phyloP scores from a whole-genome alignment of 2,113 vertebrate genomes.

The Cryptomyrus ogoouensis region DNA sequence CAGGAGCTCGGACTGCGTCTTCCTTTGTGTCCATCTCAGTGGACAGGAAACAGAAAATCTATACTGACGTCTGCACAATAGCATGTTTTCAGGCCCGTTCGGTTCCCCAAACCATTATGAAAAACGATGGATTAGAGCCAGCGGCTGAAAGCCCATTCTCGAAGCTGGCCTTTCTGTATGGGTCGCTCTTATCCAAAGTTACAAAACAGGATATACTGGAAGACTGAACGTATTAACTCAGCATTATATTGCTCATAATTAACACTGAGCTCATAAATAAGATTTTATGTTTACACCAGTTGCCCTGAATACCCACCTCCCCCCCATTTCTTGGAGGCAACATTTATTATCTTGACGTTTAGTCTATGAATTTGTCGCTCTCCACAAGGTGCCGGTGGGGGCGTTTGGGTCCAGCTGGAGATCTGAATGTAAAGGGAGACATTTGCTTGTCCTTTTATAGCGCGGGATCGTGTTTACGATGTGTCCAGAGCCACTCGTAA shows the following conservation, averaged over 20 bases:
- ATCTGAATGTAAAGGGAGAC: neutral
- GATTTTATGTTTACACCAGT: neutral
- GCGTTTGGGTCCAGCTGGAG: neutral
- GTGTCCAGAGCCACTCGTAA: neutral
- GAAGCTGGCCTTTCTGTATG: neutral
- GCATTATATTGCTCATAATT: neutral
- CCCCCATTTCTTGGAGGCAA: neutral
- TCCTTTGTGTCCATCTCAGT: neutral
- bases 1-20: neutral
- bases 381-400: neutral
- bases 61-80: slow-evolving; percentile 14
- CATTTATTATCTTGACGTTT: neutral
- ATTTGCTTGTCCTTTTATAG: neutral
- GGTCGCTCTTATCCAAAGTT: neutral
- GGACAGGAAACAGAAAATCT: slow-evolving; percentile 12
- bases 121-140: neutral
- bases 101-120: neutral
- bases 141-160: neutral
- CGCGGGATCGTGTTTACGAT: neutral
- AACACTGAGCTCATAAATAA: neutral
- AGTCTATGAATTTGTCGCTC: neutral
- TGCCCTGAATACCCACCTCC: neutral
- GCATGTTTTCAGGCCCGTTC: neutral
- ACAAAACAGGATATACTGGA: neutral
- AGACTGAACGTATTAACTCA: neutral